Base-by-base conservation (phyloP, 1,140 invertebrate species). In the Phymastichus coffea region DNA sequence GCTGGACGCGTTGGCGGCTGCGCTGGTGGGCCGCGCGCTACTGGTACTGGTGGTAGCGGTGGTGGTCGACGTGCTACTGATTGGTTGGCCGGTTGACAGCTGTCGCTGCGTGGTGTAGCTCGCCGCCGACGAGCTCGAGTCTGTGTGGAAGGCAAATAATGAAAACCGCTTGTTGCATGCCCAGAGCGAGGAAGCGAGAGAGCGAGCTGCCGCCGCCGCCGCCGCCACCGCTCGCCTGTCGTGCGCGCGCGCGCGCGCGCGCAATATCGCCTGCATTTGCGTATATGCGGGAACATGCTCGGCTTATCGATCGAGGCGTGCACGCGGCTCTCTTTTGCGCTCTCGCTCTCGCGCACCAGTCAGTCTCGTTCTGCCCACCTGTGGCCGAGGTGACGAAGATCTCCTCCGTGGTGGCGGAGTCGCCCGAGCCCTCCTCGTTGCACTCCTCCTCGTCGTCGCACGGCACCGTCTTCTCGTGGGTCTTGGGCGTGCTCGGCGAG, bases 381-480 rank as follows among this genome's bases (percentile, higher is more conserved):
- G 80, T 82, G 66, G 68, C 80, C 61, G 74, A 84, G 60, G 76
- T 87, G 65, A 78, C 84, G 64, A 81, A 84, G 66, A 80, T 84
- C 69, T 82, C 86, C 76, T 81, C 87, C 67, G 84, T 85, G 9
- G 83, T 85, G 23, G 84, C 85, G 30, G 82, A 81, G 53, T 84
- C 83, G 0, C 89, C 90, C 2, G 89, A 91, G 4, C 89, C 89
- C 58, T 87, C 86, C 14, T 85, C 82, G 58, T 67, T 61, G 28
- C 81, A 81, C 61, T 91, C 91, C 70, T 93, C 91, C 72, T 93
- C 91, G 71, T 93, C 90, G 63, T 89, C 88, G 69, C 89, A 90
- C 3, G 86, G 71, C 3, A 61, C 49, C 3, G 72, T 73, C 47
- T 70, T 63, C 26, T 76, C 70, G 20, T 56, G 38, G 49, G 74